Evolutionary conservation across 2,113 vertebrate genomes (phyloP).

Genomic region (Cisticola juncidis): DNA sequence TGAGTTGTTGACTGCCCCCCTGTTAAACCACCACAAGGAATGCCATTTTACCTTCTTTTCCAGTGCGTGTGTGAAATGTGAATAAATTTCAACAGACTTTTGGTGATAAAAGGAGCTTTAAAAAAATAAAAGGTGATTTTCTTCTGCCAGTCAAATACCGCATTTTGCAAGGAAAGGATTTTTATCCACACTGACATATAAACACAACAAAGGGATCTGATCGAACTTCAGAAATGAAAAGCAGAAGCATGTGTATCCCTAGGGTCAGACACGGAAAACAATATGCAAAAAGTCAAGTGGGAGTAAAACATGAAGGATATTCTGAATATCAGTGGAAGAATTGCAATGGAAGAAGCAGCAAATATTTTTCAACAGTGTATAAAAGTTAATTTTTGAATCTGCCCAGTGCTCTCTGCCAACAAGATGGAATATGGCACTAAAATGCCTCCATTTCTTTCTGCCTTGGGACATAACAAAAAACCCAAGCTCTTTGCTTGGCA

Average conservation of each 20-base stretch:
- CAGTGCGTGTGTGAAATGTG: background rate
- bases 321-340: background rate
- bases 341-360: background rate
- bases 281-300: background rate
- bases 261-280: background rate
- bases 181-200: background rate
- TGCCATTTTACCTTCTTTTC: background rate
- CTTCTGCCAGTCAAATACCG: background rate
- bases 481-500: background rate
- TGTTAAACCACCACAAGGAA: background rate
- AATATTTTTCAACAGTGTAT: background rate
- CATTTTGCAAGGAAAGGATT: background rate
- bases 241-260: background rate
- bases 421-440: background rate
- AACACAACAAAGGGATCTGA: background rate
- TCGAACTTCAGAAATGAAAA: background rate
- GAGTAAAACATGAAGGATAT: background rate
- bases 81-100: background rate
- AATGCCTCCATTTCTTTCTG: background rate
- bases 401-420: background rate
- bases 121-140: conserved; percentile 8
- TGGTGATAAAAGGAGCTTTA: background rate
- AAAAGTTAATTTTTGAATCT: background rate
- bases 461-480: background rate
- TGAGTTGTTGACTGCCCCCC: background rate